Evolutionary conservation across 2,888 invertebrate genomes (phyloP).

Genomic region (Cheilosia impressa): DNA sequence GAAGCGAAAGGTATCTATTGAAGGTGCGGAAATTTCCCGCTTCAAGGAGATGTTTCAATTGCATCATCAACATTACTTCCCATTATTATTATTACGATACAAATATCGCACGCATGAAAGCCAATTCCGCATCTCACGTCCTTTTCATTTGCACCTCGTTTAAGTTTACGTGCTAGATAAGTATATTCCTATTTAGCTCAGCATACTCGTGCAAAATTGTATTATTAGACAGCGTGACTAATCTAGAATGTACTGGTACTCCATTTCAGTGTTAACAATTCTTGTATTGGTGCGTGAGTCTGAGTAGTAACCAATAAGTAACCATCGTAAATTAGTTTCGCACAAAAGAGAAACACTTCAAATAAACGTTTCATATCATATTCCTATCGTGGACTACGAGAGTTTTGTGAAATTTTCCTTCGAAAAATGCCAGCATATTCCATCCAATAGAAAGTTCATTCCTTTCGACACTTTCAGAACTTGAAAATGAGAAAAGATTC

Average conservation of each 20-base stretch:
- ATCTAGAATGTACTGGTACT: slow-evolving; percentile 16
- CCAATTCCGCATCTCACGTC: not conserved
- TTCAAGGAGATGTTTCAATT: too few relatives aligned
- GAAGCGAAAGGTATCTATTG: too few relatives aligned
- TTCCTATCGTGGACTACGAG: not conserved
- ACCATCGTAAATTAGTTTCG: slow-evolving; percentile 6
- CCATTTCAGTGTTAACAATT: not conserved
- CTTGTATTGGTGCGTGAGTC: not conserved
- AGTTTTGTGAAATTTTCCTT: not conserved
- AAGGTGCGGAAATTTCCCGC: too few relatives aligned
- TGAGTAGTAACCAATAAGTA: not conserved
- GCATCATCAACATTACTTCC: too few relatives aligned
- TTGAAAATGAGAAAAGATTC: slow-evolving; percentile 56
- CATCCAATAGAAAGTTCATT: slow-evolving; percentile 22
- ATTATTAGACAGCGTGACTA: slow-evolving; percentile 27
- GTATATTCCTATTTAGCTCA: slow-evolving; percentile 13
- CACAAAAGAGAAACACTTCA: not conserved
- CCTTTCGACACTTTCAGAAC: slow-evolving; percentile 39
- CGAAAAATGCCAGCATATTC: slow-evolving; percentile 10
- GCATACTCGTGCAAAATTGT: slow-evolving; percentile 5
- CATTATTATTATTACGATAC: too few relatives aligned
- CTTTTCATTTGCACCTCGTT: slow-evolving; percentile 3
- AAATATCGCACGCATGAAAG: too few relatives aligned
- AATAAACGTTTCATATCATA: not conserved
- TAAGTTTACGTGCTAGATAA: slow-evolving; percentile 2